Evolutionary conservation across 2,113 vertebrate genomes (phyloP), one percentile per base, ranked within the genome.

Genomic region (Hypocryptadius cinnamomeus): DNA sequence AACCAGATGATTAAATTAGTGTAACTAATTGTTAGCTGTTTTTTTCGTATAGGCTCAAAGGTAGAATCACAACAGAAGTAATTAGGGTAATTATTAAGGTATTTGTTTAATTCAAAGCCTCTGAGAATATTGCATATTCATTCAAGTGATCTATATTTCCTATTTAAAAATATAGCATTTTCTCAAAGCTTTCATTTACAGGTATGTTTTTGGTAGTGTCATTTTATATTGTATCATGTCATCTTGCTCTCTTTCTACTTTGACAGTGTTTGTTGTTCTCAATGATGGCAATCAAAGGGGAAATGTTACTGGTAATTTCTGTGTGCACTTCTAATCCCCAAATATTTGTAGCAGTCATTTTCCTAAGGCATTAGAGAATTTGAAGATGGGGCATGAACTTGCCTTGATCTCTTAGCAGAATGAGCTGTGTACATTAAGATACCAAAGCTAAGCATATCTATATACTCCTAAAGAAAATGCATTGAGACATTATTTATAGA

Each of bases 61-160:
- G 96, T 97, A 89, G 93, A 97, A 96, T 96, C 95, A 92, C 93
- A 96, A 90, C 96, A 96, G 96, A 97, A 93, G 87, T 96, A 95
- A 97, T 97, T 94, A 95, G 93, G 92, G 96, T 96, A 91, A 96
- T 97, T 96, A 97, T 96, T 97, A 97, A 95, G 84, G 91, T 93
- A 94, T 94, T 95, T 87, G 56, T 96, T 96, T 97, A 96, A 96
- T 95, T 97, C 94, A 65, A 79, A 95, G 85, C 88, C 93, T 92
- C 72, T 71, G 93, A 92, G 87, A 97, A 94, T 87, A 90, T 83
- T 95, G 61, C 79, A 66, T 87, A 69, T 92, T 97, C 90, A 91
- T 94, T 95, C 82, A 78, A 92, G 87, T 85, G 84, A 95, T 65
- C 80, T 76, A 50, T 94, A 79, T 89, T 94, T 96, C 68, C 53